Evolutionary conservation across 2,888 invertebrate genomes (phyloP), one percentile per base, ranked within the genome.

Genomic region (Julus scandinavius): DNA sequence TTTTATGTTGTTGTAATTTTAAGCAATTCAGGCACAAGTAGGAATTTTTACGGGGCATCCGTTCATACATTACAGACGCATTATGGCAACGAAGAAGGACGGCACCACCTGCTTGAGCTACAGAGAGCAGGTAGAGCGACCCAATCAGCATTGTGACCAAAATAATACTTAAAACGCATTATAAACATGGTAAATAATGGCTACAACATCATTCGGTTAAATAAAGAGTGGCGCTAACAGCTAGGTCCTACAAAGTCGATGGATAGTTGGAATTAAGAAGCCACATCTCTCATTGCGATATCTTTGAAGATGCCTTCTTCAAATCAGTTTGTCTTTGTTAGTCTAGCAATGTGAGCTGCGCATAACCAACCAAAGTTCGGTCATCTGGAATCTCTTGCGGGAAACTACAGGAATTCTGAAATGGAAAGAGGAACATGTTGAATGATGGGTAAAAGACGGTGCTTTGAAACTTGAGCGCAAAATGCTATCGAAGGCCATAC

Each of bases 291-390:
- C 15, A 29, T 80, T 40, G 80, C 80, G 80, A 15, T 38, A 13
- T 80, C 63, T 11, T 13, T 54, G 54, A 17, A 63, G 20, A 63
- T 63, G 80, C 38, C 7, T 80, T 38, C 80, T 29, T 29, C 3
- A 63, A n/a, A 63, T 4, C 20, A 58, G 13, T 54, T 13, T 54
- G 54, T 17, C 13, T 54, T 54, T 17, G 15, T 54, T 87, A 97
- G 94, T 97, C 97, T 90, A 96, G 96, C 92, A 98, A 96, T 91
- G 98, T 98, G 92, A 99, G 96, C 94, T 99, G 99, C 92, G 99
- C 99, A 94, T 96, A 99, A 91, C 99, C 99, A 92, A 99, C 95
- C 90, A 99, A 94, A 85, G 98, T 96, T 92, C 97, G 97, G 93
- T 99, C 99, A 93, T 99, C 99, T 88, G 97, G 95, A 89, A 96